Evolutionary conservation across 2,113 vertebrate species (phyloP).

Genomic region (Dicrurus megarhynchus): DNA sequence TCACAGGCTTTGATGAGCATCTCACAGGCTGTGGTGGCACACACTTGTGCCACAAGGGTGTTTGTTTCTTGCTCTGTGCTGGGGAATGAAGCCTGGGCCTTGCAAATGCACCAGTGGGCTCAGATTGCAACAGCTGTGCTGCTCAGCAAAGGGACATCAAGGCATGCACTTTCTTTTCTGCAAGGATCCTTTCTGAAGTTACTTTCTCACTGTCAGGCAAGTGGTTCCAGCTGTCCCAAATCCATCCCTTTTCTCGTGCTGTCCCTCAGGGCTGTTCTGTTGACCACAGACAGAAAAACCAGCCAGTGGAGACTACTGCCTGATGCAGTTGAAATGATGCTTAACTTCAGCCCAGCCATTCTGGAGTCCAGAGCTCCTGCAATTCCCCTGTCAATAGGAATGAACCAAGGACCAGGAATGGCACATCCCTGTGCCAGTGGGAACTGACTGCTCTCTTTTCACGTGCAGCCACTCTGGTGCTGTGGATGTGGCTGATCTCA

Average conservation of each 20-base stretch:
- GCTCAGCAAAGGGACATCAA: background rate
- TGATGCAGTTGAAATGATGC: background rate
- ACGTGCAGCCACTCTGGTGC: background rate
- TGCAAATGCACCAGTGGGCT: background rate
- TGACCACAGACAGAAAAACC: background rate
- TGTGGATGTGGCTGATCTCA: background rate
- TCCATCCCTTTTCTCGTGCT: background rate
- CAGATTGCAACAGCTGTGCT: constrained; percentile 11
- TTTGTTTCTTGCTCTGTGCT: background rate
- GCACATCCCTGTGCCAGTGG: background rate
- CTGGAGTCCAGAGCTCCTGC: background rate
- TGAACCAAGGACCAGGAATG: background rate
- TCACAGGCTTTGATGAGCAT: background rate
- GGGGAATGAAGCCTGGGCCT: background rate
- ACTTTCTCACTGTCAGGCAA: background rate
- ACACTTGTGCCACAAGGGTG: background rate
- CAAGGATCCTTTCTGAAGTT: background rate
- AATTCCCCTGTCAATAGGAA: background rate
- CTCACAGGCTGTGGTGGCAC: background rate
- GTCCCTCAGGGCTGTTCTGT: background rate
- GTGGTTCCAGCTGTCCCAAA: background rate
- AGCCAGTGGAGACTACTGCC: background rate
- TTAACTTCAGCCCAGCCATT: background rate
- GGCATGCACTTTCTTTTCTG: background rate
- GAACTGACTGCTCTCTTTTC: background rate